phyloP scores from a whole-genome alignment of 2,797 vertebrate genomes.

The Alexandromys oeconomus region DNA sequence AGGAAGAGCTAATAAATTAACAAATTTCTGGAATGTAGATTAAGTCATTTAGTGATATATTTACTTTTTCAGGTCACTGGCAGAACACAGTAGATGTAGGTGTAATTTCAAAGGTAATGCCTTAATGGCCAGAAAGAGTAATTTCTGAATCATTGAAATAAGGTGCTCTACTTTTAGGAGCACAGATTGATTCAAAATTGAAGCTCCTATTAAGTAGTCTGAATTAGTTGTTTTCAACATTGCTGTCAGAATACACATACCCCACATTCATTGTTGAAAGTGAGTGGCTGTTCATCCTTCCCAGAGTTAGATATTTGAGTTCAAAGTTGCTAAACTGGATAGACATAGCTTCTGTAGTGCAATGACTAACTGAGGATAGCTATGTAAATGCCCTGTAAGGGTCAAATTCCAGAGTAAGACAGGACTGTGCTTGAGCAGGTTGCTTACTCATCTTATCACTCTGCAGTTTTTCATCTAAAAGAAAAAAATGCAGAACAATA shows the following conservation, averaged over 20 bases:
- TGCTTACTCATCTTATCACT: neutral
- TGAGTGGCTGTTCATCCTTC: neutral
- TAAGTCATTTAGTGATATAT: constrained; percentile 66
- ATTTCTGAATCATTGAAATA: constrained; percentile 46
- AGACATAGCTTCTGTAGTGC: neutral
- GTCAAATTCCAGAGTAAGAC: neutral
- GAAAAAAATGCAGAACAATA: neutral
- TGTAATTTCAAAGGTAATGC: constrained; percentile 71
- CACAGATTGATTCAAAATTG: constrained; percentile 59
- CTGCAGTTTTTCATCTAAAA: neutral
- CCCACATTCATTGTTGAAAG: constrained; percentile 41
- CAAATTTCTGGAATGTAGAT: constrained; percentile 62
- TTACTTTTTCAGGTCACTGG: constrained; percentile 63
- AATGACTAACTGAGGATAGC: constrained; percentile 28
- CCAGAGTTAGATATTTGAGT: constrained; percentile 6
- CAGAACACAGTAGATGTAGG: constrained; percentile 38
- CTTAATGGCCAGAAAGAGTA: constrained; percentile 54
- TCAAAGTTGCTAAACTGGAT: constrained; percentile 34
- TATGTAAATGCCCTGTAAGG: neutral
- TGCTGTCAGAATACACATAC: constrained; percentile 54
- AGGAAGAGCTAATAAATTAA: constrained; percentile 51
- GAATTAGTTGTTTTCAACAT: constrained; percentile 67
- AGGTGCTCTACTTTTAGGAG: constrained; percentile 60
- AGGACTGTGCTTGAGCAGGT: neutral
- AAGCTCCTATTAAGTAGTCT: constrained; percentile 55